Evolutionary conservation across 2,113 vertebrate genomes (phyloP), one percentile per base, ranked within the genome.

Genomic region (Triplophysa siluroides): DNA sequence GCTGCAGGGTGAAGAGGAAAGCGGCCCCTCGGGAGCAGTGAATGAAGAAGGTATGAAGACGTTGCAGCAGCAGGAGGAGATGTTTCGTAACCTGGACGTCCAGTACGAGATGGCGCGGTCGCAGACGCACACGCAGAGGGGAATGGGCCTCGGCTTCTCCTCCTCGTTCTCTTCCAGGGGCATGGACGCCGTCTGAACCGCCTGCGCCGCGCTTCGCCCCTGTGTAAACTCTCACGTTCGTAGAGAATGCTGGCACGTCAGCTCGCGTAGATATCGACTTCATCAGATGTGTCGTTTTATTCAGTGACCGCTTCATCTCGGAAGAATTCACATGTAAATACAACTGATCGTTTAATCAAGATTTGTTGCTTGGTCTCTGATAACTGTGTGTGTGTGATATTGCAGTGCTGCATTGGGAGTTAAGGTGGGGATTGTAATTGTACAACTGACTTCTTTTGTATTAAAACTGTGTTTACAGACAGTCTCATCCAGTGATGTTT

Each of bases 21-120:
- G 90, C 0, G 93, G 93, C 24, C 66, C 81, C 2, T 91, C 96
- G 58, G 94, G 93, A 82, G 91, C 93, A 0, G 89, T 95, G n/a
- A 95, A 96, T 8, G 94, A 96, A 29, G 97, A 99, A 83, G 97
- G 95, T 83, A 90, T 97, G 38, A 97, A 96, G 90, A 99, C 98
- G 0, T 90, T 99, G 86, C 97, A 99, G 84, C 96, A 99, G 85
- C 97, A 99, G 83, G 98, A 99, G 85, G 97, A 99, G 88, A 96
- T 99, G 88, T 99, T 99, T 83, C 87, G 96, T 75, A 99, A 98
- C 84, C 91, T 99, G 47, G 97, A 99, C 78, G 98, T 98, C 80
- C 98, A 98, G 88, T 99, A 99, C 3, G 97, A 98, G 88, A 98
- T 98, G 96, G 97, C 98, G 18, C 92, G 98, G 76, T 99, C 98